Conservation (phyloP, 2,888 invertebrate genomes). For the Apotomis betuletana region DNA sequence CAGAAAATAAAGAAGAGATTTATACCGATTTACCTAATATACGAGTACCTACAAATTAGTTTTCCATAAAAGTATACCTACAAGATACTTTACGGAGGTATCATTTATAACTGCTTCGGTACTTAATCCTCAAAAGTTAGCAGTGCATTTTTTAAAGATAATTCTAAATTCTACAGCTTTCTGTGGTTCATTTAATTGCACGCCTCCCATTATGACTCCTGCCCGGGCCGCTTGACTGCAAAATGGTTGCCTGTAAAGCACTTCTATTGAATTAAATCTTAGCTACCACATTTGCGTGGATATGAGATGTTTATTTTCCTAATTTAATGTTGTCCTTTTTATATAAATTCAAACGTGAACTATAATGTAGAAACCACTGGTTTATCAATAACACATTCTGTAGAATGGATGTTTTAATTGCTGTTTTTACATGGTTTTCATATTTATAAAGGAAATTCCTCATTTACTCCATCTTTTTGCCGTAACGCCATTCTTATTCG, state of each 20-base stretch:
- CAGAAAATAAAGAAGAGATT: no score
- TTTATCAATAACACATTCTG: constrained; percentile 29
- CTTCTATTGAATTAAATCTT: constrained; percentile 36
- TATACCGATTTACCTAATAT: no score
- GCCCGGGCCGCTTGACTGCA: constrained; percentile 30
- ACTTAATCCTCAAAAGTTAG: not conserved
- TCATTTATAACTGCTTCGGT: no score
- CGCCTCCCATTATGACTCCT: constrained; percentile 56
- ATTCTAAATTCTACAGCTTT: constrained; percentile 31
- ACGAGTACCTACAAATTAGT: no score
- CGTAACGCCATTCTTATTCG: not conserved
- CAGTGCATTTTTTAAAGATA: constrained; percentile 10
- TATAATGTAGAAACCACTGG: constrained; percentile 20
- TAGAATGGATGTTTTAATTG: constrained; percentile 22
- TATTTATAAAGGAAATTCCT: not conserved
- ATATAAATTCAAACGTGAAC: constrained; percentile 25
- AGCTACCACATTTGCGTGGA: constrained; percentile 35
- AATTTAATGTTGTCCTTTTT: constrained; percentile 30
- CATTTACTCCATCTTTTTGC: not conserved
- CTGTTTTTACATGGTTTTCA: constrained; percentile 9
- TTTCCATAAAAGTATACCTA: no score
- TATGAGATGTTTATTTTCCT: constrained; percentile 34
- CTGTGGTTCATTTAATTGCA: constrained; percentile 41
- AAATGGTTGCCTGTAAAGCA: constrained; percentile 33
- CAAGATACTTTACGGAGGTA: no score